Evolutionary conservation across 2,113 vertebrate genomes (phyloP), one percentile per base, ranked within the genome.

Genomic region (Coregonus clupeaformis): DNA sequence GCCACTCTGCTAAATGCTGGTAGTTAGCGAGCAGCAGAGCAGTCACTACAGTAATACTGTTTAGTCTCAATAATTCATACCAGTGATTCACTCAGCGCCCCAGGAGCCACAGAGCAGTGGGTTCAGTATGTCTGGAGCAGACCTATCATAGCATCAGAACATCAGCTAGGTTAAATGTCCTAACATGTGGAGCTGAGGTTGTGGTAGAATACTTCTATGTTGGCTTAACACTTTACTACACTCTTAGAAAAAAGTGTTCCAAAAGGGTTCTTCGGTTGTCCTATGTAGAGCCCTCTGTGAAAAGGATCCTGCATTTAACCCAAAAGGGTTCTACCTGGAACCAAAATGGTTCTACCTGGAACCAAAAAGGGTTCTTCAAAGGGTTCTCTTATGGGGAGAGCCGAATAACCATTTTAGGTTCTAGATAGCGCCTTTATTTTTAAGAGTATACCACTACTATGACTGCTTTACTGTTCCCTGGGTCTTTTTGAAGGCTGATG

Each of bases 61-160:
- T 68, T 16, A 47, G 36, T 42, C n/a, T 68, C 12, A 47, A 68
- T 68, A 68, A 68, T 68, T 68, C 36, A 68, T 47, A 30, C 32
- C 66, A n/a, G 36, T 13, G 20, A 47, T 68, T 68, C 66, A 68
- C 66, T n/a, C 20, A n/a, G 66, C 11, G n/a, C 66, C 32, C 67
- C 67, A 45, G 32, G 14, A 47, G 32, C 67, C 32, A 68, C 36
- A 22, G n/a, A 24, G 22, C n/a, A 14, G 65, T 20, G 65, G 65
- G 36, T 18, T 11, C 2, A 11, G 63, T 24, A n/a, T 29, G 24
- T 18, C 49, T 52, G 20, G 32, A 68, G 20, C 18, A 14, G 30
- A 36, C 29, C 18, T 32, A 20, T 68, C 32, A 42, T 13, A 7
- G 66, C 30, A 32, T 42, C 32, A 42, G 29, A 42, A 16, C 67